phyloP scores from a whole-genome alignment of 2,113 vertebrate species.

The Ibidorhyncha struthersii region DNA sequence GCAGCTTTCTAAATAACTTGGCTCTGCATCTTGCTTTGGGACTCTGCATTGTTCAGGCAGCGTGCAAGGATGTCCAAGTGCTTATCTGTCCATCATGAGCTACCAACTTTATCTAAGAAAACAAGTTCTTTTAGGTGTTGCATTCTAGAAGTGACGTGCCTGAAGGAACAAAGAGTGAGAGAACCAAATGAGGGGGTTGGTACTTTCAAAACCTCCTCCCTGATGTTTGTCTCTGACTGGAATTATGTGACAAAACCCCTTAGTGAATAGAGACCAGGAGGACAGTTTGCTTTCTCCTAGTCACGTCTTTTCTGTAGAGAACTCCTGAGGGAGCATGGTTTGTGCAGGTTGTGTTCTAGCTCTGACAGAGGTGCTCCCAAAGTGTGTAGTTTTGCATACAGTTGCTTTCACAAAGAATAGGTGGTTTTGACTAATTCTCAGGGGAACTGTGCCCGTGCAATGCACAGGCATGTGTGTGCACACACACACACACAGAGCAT shows the following conservation, averaged over 20 bases:
- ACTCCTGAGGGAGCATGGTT: not conserved
- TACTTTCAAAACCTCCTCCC: not conserved
- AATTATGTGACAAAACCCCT: not conserved
- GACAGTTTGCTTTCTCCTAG: not conserved
- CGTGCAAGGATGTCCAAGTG: not conserved
- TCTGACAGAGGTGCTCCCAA: not conserved
- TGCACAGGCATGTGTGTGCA: not conserved
- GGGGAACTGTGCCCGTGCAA: rapidly evolving
- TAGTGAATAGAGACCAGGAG: not conserved
- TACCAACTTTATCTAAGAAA: not conserved
- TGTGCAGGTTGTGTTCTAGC: not conserved
- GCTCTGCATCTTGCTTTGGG: not conserved
- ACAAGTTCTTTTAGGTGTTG: not conserved
- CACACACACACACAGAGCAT: too few relatives aligned
- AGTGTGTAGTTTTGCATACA: not conserved
- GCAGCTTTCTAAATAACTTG: not conserved
- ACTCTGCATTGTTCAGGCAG: not conserved
- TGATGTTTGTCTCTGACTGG: not conserved
- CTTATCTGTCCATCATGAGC: not conserved
- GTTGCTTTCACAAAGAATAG: not conserved
- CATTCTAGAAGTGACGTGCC: not conserved
- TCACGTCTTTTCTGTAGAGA: not conserved
- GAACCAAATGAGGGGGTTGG: not conserved
- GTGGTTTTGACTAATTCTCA: not conserved
- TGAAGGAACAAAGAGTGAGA: not conserved